Evolutionary conservation across 2,113 vertebrate genomes (phyloP).

Genomic region (Tapirus terrestris): DNA sequence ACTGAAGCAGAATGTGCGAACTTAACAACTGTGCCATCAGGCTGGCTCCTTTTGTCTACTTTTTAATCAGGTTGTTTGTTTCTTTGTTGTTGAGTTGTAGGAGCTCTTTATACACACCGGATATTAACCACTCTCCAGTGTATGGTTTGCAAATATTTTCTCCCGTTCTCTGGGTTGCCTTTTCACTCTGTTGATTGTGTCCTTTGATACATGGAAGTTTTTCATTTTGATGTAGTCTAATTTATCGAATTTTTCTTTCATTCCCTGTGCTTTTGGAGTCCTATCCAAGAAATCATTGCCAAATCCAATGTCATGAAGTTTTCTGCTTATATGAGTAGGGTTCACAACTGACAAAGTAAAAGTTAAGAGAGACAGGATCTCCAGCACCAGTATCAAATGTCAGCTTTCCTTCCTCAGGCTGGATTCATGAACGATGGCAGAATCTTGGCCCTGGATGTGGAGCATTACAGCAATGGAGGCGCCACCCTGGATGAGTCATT

Average conservation of each 20-base stretch:
- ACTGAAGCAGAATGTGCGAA: no score
- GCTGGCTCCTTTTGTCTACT: neutral
- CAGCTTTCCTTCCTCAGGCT: constrained; percentile 81
- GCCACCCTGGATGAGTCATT: constrained; percentile 87
- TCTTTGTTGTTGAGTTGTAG: neutral
- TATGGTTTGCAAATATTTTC: neutral
- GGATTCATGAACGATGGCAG: constrained; percentile 92
- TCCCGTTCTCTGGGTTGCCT: neutral
- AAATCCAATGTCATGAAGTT: neutral
- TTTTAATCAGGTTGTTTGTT: neutral
- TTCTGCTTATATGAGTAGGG: neutral
- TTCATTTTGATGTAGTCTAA: neutral
- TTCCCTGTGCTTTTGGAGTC: neutral
- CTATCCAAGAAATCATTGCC: neutral
- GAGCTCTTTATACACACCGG: neutral
- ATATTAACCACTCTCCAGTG: neutral
- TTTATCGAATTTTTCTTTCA: neutral
- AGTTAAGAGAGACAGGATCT: neutral
- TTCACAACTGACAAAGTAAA: neutral
- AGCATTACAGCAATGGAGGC: constrained; percentile 90
- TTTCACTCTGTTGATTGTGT: neutral
- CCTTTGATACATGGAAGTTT: neutral
- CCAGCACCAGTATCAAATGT: neutral
- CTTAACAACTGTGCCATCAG: no score
- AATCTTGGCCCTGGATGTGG: constrained; percentile 89